These are phyloP conservation scores for Gastrophryne carolinensis DNA, from an alignment of 2,797 vertebrate species.

Conservation along the genomic window DNA sequence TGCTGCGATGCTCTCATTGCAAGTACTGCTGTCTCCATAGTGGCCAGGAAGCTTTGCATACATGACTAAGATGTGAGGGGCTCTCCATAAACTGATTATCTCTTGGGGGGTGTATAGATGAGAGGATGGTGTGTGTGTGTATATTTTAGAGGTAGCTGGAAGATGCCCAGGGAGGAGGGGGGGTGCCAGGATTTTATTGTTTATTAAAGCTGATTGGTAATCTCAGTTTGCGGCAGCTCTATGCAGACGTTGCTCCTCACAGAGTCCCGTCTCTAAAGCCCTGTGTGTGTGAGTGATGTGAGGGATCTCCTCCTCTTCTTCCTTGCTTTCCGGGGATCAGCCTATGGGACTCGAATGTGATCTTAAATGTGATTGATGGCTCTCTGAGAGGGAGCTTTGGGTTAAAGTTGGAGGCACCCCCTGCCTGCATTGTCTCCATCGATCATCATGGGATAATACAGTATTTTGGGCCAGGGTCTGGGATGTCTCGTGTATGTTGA, in stretches of 20 bases:
- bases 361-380: background rate
- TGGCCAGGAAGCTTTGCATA: background rate
- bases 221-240: background rate
- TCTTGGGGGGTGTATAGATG: background rate
- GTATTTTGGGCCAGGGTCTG: too few species aligned
- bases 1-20: slow-evolving; percentile 1
- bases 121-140: background rate
- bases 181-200: slow-evolving; percentile 7
- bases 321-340: background rate
- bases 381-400: background rate
- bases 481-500: background rate
- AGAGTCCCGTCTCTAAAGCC: slow-evolving; percentile 6
- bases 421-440: slow-evolving; percentile 13
- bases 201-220: slow-evolving; percentile 22
- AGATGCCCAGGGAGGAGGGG: background rate
- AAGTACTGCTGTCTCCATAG: slow-evolving; percentile 7
- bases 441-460: slow-evolving; percentile 16
- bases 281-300: background rate
- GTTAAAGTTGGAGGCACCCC: slow-evolving; percentile 19
- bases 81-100: background rate
- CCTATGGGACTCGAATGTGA: background rate
- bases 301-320: background rate
- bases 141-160: background rate
- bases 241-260: background rate
- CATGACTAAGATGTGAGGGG: background rate